Base-by-base conservation (phyloP, 2,888 invertebrate genomes). In the Rutpela maculata region DNA sequence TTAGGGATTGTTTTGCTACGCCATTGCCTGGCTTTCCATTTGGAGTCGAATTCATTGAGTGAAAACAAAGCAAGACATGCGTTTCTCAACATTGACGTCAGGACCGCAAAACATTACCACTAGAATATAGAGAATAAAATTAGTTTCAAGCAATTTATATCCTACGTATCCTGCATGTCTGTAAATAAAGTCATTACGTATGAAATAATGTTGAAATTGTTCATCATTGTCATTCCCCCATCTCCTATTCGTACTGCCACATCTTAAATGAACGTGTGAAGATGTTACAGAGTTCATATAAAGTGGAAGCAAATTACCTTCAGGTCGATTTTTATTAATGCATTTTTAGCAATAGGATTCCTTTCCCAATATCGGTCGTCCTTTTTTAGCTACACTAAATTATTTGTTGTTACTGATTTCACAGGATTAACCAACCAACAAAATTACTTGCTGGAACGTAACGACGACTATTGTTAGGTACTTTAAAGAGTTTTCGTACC, bases 131-230 rank as follows among this genome's bases (percentile, higher is more conserved):
- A 31, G 15, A 55, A 55, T 55, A 63, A 59, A 70, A 59, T 70
- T 59, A 38, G 4, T 31, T 15, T 19, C 59, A 26, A 38, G 69
- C 72, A 72, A 72, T 72, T 63, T 72, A 22, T 50, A 19, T 72
- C 63, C 56, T 55, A 72, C 63, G 72, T 63, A 72, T 72, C 63
- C 62, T 63, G 63, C 50, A 55, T 55, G 59, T 55, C 72, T 55
- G 72, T 72, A 72, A 72, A 72, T 72, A 72, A 72, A 63, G 22
- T 72, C 63, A 72, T 72, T 72, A 72, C 60, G n/a, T 26, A 50
- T 19, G 70, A 60, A 50, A 63, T 63, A 72, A 63, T 63, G 26
- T 50, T 72, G 62, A 62, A 55, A 72, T 72, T 72, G 31, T 72
- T 18, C 63, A 35, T 19, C 63, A 18, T 38, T 22, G 43, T 71